Evolutionary conservation across 37 sponge, comb jelly and placozoan species (phyloP), one percentile per base, ranked within the genome.

Genomic region (Hormiphora californensis): DNA sequence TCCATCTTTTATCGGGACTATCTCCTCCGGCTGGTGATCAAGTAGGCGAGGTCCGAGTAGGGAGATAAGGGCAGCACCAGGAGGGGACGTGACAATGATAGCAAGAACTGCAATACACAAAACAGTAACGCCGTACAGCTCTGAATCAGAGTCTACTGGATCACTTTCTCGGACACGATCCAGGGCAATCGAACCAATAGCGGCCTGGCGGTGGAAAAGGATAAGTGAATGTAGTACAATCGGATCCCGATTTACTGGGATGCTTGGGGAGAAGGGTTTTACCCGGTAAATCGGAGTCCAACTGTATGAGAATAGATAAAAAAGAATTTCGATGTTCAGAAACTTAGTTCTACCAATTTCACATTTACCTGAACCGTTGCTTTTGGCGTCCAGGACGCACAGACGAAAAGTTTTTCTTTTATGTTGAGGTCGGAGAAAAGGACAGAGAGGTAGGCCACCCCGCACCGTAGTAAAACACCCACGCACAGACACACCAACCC

Each of bases 51-150:
- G 94, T 0, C 94, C 97, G 8, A 90, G 51, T 15, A 96, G 53
- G 41, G 87, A 62, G 33, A 92, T 91, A 33, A 86, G 63, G 0
- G 91, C 46, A 11, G 94, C 93, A 33, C 97, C 97, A 34, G 92
- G 12, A 0, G 97, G 97, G 55, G 94, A 94, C 40, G 92, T 91
- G 49, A 93, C 46, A 32, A 96, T 54, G 31, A 96, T 94, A 30
- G 90, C 92, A 36, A 96, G 85, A 25, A 94, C 91, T 31, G 97
- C 94, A 32, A 96, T 86, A 25, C 92, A 91, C 54, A 94, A 54
- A 7, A 96, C 90, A 88, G 91, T 38, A n/a, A 86, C 67, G 1
- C 40, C 54, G 40, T 54, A 85, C 53, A 38, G 39, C 40, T 33
- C 54, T 11, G 59, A 9, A 17, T 11, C n/a, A 37, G 46, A 22